A percentile compares a stretch with the other conserved stretches of the same genome.
Conservation (phyloP, 2,113 vertebrate genomes). For the Pimephales promelas region DNA sequence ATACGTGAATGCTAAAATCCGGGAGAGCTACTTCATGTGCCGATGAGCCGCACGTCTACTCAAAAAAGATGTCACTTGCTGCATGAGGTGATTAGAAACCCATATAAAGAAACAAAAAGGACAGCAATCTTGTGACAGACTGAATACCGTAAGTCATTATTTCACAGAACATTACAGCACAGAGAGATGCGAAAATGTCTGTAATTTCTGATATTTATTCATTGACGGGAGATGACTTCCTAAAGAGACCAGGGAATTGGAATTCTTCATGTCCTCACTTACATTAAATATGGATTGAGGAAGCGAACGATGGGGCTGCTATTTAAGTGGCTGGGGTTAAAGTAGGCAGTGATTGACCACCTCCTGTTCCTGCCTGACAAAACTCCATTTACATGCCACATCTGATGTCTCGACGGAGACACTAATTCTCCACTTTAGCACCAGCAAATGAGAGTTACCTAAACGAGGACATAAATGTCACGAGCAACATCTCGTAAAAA, state of each 20-base stretch:
- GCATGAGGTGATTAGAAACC: conserved; percentile 14
- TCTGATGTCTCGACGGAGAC: conserved; percentile 49
- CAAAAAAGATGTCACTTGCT: background rate
- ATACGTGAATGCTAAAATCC: conserved; percentile 18
- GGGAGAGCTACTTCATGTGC: conserved; percentile 13
- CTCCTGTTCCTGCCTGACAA: conserved; percentile 55
- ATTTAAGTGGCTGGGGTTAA: conserved; percentile 57
- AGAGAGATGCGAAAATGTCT: conserved; percentile 50
- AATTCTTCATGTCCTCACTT: conserved; percentile 56
- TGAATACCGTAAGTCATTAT: conserved; percentile 39
- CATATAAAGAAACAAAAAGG: conserved; percentile 29
- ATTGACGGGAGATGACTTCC: conserved; percentile 56
- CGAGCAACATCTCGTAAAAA: background rate
- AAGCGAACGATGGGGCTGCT: conserved; percentile 56
- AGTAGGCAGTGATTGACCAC: conserved; percentile 59
- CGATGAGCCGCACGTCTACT: background rate
- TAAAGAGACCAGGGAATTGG: conserved; percentile 61
- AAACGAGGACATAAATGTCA: conserved; percentile 7
- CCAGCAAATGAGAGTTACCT: conserved; percentile 16
- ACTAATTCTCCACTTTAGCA: conserved; percentile 32
- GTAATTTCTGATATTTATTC: conserved; percentile 61
- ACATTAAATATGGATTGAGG: conserved; percentile 62
- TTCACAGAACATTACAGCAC: conserved; percentile 46
- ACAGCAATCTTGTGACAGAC: conserved; percentile 40
- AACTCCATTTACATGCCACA: conserved; percentile 55